A percentile compares a stretch with the other conserved stretches of the same genome.
phyloP scores from a whole-genome alignment of 2,888 invertebrate species.

The Brachynemurus nebulosus region DNA sequence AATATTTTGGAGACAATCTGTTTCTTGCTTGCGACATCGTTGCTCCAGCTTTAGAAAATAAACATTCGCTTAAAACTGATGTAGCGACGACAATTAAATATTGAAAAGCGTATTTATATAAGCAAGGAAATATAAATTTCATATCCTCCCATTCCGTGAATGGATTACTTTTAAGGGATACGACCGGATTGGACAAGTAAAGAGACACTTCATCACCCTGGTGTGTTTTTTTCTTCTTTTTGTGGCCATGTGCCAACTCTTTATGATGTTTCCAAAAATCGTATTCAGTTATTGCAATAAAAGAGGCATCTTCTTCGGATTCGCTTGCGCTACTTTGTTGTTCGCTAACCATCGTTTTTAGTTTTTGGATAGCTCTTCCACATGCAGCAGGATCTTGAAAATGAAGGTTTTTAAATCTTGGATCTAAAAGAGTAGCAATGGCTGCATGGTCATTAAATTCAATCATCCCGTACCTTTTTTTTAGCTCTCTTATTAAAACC shows the following conservation, averaged over 20 bases:
- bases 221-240: constrained; percentile 5
- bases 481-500: constrained; percentile 6
- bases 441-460: neutral
- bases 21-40: neutral
- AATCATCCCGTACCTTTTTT: neutral
- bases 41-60: constrained; percentile 2
- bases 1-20: neutral
- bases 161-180: constrained; percentile 10
- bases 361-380: constrained; percentile 18
- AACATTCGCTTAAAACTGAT: neutral
- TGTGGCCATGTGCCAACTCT: constrained; percentile 13
- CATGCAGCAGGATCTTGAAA: constrained; percentile 6
- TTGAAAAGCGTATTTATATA: neutral
- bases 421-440: neutral
- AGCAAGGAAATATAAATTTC: constrained; percentile 7
- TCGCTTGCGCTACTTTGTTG: constrained; percentile 18
- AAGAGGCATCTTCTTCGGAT: constrained; percentile 10
- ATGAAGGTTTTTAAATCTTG: neutral
- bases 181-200: constrained; percentile 11
- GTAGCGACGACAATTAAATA: neutral
- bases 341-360: neutral
- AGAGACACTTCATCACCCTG: constrained; percentile 10
- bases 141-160: constrained; percentile 11
- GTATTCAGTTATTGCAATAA: constrained; percentile 10
- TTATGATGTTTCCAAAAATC: constrained; percentile 15